Percentiles rank a stretch among this genome's conserved stretches.
phyloP scores from a whole-genome alignment of 2,113 vertebrate genomes.

The Stegostoma tigrinum region DNA sequence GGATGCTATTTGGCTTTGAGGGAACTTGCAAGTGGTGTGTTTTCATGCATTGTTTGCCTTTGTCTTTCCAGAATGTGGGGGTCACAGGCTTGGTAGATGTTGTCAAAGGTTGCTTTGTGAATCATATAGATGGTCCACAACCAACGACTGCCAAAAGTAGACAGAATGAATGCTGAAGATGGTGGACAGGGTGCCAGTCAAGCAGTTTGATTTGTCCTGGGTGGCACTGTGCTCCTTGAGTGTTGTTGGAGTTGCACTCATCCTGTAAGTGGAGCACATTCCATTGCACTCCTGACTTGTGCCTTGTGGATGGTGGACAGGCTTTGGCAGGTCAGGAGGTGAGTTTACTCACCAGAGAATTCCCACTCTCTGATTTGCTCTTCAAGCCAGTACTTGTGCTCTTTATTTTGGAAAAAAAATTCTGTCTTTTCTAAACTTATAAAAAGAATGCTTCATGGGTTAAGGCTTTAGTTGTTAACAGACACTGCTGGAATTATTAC shows the following conservation, averaged over 20 bases:
- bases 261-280: neutral
- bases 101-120: neutral
- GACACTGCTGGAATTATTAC: neutral
- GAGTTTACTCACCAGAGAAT: neutral
- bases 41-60: too few species aligned
- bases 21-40: neutral
- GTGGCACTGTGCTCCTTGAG: neutral
- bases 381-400: neutral
- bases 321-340: neutral
- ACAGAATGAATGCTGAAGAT: neutral
- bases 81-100: neutral
- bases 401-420: neutral
- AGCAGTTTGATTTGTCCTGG: neutral
- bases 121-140: neutral
- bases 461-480: neutral
- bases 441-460: neutral
- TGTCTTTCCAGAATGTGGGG: neutral
- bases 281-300: neutral
- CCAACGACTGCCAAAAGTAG: neutral
- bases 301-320: neutral
- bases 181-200: too few species aligned
- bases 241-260: neutral
- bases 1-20: neutral
- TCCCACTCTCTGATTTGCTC: neutral
- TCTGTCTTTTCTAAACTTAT: neutral